Base-by-base conservation (phyloP, 1,140 invertebrate species). In the Musca vetustissima region DNA sequence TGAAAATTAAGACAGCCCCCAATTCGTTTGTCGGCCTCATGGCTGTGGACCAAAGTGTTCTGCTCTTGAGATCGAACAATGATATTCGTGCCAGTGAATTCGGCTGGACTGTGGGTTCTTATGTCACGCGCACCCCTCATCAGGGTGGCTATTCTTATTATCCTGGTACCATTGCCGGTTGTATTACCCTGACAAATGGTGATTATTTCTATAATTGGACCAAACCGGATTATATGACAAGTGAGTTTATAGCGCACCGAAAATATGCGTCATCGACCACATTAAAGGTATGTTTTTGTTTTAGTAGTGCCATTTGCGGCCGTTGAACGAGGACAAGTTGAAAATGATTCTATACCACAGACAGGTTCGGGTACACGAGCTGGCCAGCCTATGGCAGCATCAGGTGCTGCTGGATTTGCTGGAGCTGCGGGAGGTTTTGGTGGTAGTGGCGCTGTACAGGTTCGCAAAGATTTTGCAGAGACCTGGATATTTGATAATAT, bases 21-120 rank as follows among this genome's bases (percentile, higher is more conserved):
- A 90, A 94, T 78, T 96, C 95, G 0, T 92, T 91, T 72, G 89
- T 98, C 57, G 93, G 92, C 47, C 78, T 98, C 6, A 82, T 95
- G 67, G 95, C 78, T 1, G 88, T 97, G 3, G 95, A 97, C 84
- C 92, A 97, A 81, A 93, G 93, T 82, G 92, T 95, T 0, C 76
- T 93, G 0, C 76, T 94, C 1, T 83, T 97, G 13, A 76, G 74
- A 43, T 57, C 11, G 52, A 75, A 74, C 24, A 79, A 79, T 50
- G 78, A 80, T 47, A 50, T 81, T 14, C 71, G 24, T 49, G 69
- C 75, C 57, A 67, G 81, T 64, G 73, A 85, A 4, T 76, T 83
- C 6, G 73, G 76, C 9, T 85, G 76, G 76, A 72, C 84, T 21
- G 71, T 82, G 69, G 73, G 69, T 65, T 48, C 80, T 14, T 81